Percentiles rank a stretch among this genome's conserved stretches.
phyloP scores from a whole-genome alignment of 2,797 vertebrate species.

The Onychomys torridus region DNA sequence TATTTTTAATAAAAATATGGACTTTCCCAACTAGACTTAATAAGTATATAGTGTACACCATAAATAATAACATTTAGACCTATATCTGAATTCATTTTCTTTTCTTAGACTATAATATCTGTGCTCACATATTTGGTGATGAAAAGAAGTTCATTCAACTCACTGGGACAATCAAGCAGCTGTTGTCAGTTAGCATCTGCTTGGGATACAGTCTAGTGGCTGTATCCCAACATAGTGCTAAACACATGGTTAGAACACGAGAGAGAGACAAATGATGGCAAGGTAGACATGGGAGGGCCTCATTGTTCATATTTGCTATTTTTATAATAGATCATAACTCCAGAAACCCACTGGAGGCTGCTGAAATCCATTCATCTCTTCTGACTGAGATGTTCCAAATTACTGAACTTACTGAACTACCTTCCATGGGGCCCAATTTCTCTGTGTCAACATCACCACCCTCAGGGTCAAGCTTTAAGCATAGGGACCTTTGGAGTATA shows the following conservation, averaged over 20 bases:
- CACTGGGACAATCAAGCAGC: neutral
- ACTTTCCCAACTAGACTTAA: neutral
- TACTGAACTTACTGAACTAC: neutral
- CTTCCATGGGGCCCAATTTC: no score
- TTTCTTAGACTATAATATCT: neutral
- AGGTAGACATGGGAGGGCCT: neutral
- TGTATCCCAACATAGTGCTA: neutral
- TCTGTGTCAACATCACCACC: neutral
- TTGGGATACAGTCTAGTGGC: no score
- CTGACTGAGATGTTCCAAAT: no score
- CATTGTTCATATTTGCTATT: no score
- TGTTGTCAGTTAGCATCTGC: no score
- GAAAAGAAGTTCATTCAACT: neutral
- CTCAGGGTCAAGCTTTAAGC: neutral
- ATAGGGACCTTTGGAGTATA: neutral
- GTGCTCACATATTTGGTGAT: neutral
- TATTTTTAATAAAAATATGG: neutral
- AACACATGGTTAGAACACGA: neutral
- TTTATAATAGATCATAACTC: neutral
- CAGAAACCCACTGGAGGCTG: neutral
- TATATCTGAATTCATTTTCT: neutral
- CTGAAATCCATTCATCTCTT: neutral
- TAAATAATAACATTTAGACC: neutral
- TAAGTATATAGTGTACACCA: neutral
- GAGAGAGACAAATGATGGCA: no score